These are phyloP conservation scores for Scatophagus argus DNA, from an alignment of 2,113 vertebrate genomes.

Conservation along the genomic window DNA sequence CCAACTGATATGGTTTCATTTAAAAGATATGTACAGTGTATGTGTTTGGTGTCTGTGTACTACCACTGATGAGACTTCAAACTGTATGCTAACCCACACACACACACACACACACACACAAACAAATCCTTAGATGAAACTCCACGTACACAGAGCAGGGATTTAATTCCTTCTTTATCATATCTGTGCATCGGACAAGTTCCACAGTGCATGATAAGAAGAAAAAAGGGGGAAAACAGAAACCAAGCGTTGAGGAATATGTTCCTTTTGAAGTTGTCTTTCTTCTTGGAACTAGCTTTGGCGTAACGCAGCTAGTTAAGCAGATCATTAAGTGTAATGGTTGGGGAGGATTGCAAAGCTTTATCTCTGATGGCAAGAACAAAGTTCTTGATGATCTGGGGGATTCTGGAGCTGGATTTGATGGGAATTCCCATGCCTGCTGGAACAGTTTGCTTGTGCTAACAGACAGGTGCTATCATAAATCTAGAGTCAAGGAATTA, in stretches of 20 bases:
- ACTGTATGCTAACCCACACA: constrained; percentile 5
- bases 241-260: constrained; percentile 53
- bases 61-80: constrained; percentile 9
- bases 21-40: constrained; percentile 15
- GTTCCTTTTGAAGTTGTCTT: constrained; percentile 72
- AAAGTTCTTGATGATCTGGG: constrained; percentile 77
- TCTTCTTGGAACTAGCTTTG: constrained; percentile 72
- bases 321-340: constrained; percentile 82
- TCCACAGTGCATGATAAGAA: constrained; percentile 47
- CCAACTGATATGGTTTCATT: constrained; percentile 20
- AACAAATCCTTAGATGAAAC: constrained; percentile 36
- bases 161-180: constrained; percentile 62
- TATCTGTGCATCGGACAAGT: constrained; percentile 49
- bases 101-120: constrained; percentile 5
- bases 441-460: constrained; percentile 70
- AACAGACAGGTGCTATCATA: constrained; percentile 81
- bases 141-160: constrained; percentile 31
- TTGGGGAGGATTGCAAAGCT: constrained; percentile 76
- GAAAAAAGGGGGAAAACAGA: constrained; percentile 40
- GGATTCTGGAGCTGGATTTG: constrained; percentile 79
- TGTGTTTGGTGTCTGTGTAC: constrained; percentile 37
- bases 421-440: constrained; percentile 76
- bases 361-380: constrained; percentile 81
- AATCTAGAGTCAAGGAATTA: constrained; percentile 64
- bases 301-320: constrained; percentile 74